Percentiles rank a stretch among this genome's conserved stretches.
Conservation (phyloP, 2,797 vertebrate genomes). For the Smutsia temminckii region DNA sequence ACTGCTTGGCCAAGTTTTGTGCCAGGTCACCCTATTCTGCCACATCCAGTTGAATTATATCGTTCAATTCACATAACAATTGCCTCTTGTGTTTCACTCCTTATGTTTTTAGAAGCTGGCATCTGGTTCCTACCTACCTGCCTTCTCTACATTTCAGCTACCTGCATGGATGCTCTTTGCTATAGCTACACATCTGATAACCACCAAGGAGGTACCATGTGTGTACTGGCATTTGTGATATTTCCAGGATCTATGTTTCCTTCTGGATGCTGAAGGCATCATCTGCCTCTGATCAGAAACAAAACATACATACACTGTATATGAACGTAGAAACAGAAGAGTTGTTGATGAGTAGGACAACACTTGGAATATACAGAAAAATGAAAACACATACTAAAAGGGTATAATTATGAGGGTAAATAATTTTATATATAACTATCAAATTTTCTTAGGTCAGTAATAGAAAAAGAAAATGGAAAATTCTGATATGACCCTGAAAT, state of each 20-base stretch:
- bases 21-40: conserved; percentile 26
- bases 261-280: conserved; percentile 46
- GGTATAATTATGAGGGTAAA: neutral
- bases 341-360: neutral
- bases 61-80: conserved; percentile 48
- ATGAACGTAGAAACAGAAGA: conserved; percentile 11
- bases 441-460: neutral
- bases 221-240: conserved; percentile 58
- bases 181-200: conserved; percentile 58
- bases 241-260: conserved; percentile 59
- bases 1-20: conserved; percentile 24
- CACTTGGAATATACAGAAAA: conserved; percentile 13
- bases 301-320: conserved; percentile 22
- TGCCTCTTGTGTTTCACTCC: conserved; percentile 42
- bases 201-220: conserved; percentile 55
- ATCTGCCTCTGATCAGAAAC: conserved; percentile 57
- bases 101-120: conserved; percentile 67
- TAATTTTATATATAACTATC: neutral
- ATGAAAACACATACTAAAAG: neutral
- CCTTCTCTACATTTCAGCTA: conserved; percentile 56
- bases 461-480: conserved; percentile 29
- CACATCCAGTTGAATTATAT: conserved; percentile 40
- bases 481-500: neutral
- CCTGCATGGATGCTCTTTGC: conserved; percentile 66
- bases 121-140: conserved; percentile 66